A percentile compares a stretch with the other conserved stretches of the same genome.
phyloP scores from a whole-genome alignment of 64 coral and sea anemone species.

The Montipora foliosa region DNA sequence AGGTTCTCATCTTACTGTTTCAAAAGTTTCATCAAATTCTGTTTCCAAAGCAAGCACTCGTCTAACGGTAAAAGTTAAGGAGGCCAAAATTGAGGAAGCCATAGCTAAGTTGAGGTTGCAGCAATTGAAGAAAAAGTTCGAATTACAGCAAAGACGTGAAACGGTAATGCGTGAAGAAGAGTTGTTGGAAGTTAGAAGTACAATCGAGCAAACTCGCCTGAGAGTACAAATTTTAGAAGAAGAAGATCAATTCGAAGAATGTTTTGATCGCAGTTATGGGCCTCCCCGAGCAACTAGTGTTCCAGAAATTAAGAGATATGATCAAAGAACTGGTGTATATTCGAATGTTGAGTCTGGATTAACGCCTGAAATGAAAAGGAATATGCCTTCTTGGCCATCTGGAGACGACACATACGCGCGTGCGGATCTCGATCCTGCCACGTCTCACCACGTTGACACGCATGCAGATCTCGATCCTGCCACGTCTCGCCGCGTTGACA shows the following conservation, averaged over 20 bases:
- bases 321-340: neutral
- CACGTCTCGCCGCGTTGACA: neutral
- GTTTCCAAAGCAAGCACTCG: slow-evolving; percentile 1
- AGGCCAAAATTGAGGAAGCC: neutral
- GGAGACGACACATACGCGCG: neutral
- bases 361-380: neutral
- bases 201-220: neutral
- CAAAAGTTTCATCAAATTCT: neutral
- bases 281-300: neutral
- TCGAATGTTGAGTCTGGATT: neutral
- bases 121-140: neutral
- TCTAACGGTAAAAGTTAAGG: neutral
- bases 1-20: neutral
- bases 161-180: neutral
- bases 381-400: neutral
- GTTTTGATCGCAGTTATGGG: neutral
- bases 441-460: neutral
- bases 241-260: neutral
- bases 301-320: neutral
- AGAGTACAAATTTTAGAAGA: neutral
- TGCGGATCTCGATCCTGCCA: neutral
- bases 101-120: slow-evolving; percentile 21
- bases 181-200: neutral
- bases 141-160: neutral
- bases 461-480: neutral